Evolutionary conservation across 2,888 invertebrate genomes (phyloP).

Genomic region (Pyrrhosoma nymphula): DNA sequence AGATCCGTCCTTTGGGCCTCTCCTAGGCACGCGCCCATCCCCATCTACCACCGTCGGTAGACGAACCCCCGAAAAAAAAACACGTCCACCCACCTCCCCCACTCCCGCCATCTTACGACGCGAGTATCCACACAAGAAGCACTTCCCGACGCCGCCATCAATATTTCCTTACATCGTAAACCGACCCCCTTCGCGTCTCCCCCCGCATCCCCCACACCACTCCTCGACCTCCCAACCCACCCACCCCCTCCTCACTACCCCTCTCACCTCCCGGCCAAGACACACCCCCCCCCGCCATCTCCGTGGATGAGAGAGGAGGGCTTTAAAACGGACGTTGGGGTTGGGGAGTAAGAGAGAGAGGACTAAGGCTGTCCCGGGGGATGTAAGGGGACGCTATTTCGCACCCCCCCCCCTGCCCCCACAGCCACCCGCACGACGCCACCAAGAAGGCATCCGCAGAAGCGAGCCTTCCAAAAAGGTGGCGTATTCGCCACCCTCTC

Average conservation of each 20-base stretch:
- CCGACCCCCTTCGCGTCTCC: constrained; percentile 16
- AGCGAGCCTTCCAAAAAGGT: neutral
- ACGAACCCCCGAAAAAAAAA: neutral
- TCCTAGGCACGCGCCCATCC: neutral
- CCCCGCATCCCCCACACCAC: neutral
- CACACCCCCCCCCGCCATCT: neutral
- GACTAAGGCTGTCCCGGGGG: neutral
- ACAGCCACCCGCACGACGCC: neutral
- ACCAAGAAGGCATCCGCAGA: neutral
- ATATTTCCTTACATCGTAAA: constrained; percentile 66
- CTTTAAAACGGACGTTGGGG: neutral
- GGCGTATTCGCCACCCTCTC: constrained; percentile 18
- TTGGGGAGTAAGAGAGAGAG: neutral
- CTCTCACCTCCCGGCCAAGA: neutral
- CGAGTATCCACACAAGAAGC: constrained; percentile 32
- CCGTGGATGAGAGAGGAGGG: neutral
- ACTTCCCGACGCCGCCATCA: constrained; percentile 63
- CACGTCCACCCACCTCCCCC: neutral
- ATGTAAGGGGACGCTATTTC: neutral
- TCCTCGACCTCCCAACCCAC: neutral
- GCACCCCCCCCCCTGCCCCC: neutral
- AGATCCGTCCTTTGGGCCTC: neutral
- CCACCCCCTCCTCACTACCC: no score
- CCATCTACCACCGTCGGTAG: neutral
- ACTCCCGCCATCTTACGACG: neutral